Conservation (phyloP, 2,888 invertebrate species). For the Eupithecia centaureata region DNA sequence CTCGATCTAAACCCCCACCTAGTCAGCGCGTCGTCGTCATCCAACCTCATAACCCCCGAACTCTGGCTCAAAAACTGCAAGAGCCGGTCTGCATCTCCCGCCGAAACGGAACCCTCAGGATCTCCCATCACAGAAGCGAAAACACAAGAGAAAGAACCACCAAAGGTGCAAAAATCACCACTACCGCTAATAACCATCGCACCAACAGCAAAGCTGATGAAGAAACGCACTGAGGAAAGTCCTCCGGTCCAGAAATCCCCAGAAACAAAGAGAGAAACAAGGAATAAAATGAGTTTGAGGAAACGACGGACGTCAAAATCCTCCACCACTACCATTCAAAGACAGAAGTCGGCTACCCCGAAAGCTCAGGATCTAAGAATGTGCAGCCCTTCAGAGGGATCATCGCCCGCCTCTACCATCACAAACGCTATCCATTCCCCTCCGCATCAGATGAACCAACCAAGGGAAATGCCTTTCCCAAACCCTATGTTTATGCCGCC, state of each 20-base stretch:
- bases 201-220: slow-evolving; percentile 86
- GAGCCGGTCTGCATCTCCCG: slow-evolving; percentile 85
- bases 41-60: slow-evolving; percentile 93
- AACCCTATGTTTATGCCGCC: slow-evolving; percentile 76
- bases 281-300: slow-evolving; percentile 75
- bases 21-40: slow-evolving; percentile 76
- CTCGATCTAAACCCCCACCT: slow-evolving; percentile 92
- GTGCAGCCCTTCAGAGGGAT: slow-evolving; percentile 73
- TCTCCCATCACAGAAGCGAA: slow-evolving; percentile 79
- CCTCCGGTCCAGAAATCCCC: slow-evolving; percentile 66
- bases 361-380: slow-evolving; percentile 78
- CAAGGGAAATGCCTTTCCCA: slow-evolving; percentile 57
- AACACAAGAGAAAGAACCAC: slow-evolving; percentile 61
- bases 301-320: slow-evolving; percentile 77
- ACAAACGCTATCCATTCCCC: slow-evolving; percentile 73
- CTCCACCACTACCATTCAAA: slow-evolving; percentile 76
- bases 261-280: slow-evolving; percentile 72
- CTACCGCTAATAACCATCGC: slow-evolving; percentile 87
- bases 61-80: slow-evolving; percentile 94
- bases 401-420: slow-evolving; percentile 67
- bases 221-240: slow-evolving; percentile 67
- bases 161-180: slow-evolving; percentile 73
- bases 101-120: slow-evolving; percentile 78
- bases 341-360: slow-evolving; percentile 68
- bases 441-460: slow-evolving; percentile 53